A percentile compares a stretch with the other conserved stretches of the same genome.
Conservation (phyloP, 2,888 invertebrate genomes). For the Drosophila phalerata region DNA sequence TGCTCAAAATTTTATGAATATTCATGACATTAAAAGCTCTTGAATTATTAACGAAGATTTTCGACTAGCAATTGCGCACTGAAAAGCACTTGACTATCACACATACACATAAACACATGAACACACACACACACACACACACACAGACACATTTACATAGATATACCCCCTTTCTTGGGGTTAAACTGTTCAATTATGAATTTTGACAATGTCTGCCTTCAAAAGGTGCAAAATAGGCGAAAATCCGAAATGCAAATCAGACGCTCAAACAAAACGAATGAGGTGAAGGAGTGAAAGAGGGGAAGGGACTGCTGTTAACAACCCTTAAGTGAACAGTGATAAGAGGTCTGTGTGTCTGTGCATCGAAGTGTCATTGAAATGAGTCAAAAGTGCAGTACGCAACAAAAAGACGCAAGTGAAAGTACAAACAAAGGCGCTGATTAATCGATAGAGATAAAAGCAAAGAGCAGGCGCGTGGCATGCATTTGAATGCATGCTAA, state of each 20-base stretch:
- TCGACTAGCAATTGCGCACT: conserved; percentile 74
- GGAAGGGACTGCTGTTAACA: conserved; percentile 46
- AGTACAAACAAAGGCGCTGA: conserved; percentile 74
- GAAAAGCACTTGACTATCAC: conserved; percentile 66
- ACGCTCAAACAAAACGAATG: not conserved
- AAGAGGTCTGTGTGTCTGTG: conserved; percentile 24
- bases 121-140: conserved; percentile 35
- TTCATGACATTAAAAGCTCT: conserved; percentile 81
- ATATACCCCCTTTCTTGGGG: conserved; percentile 18
- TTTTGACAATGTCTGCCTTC: conserved; percentile 73
- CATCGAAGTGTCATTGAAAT: conserved; percentile 63
- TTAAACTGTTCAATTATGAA: conserved; percentile 78
- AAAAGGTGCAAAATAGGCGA: conserved; percentile 74
- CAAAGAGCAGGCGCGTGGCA: conserved; percentile 7
- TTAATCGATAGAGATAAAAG: conserved; percentile 62
- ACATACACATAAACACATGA: conserved; percentile 10
- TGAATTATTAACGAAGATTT: conserved; percentile 80
- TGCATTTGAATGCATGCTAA: conserved; percentile 57
- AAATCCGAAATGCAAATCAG: conserved; percentile 41
- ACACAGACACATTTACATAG: conserved; percentile 21
- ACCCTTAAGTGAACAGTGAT: conserved; percentile 62
- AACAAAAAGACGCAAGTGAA: conserved; percentile 64
- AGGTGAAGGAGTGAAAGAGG: not conserved
- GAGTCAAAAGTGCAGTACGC: conserved; percentile 59
- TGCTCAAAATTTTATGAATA: conserved; percentile 79